Percentiles rank a stretch among this genome's conserved stretches.
Evolutionary conservation across 2,113 vertebrate genomes (phyloP).

Genomic region (Pelodiscus sinensis): DNA sequence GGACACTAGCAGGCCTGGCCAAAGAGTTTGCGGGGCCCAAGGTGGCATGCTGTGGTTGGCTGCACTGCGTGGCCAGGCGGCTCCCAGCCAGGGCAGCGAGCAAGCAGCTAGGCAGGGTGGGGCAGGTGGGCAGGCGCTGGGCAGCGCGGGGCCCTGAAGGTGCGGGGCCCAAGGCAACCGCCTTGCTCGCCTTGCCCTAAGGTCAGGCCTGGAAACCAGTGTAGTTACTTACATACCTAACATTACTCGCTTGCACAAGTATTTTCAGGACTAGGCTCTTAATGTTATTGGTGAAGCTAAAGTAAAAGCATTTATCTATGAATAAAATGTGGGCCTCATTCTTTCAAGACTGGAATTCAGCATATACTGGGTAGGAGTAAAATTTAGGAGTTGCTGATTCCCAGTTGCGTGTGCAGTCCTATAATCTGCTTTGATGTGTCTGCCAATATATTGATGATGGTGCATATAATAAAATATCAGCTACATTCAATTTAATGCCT

Average conservation of each 20-base stretch:
- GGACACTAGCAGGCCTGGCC: too few relatives aligned
- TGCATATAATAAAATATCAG: neutral
- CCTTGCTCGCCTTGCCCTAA: too few relatives aligned
- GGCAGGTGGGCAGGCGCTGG: too few relatives aligned
- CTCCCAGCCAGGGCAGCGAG: too few relatives aligned
- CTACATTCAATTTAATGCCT: neutral
- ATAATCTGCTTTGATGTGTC: neutral
- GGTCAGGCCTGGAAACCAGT: neutral
- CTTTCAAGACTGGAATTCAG: neutral
- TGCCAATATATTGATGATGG: neutral
- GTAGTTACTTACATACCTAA: neutral
- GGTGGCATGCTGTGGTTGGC: too few relatives aligned
- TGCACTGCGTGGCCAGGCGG: too few relatives aligned
- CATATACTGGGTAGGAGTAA: neutral
- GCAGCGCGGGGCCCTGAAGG: too few relatives aligned
- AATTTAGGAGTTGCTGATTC: neutral
- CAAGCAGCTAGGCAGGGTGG: too few relatives aligned
- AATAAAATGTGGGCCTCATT: neutral
- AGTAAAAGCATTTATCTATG: neutral
- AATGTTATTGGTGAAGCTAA: neutral
- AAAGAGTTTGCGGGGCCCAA: too few relatives aligned
- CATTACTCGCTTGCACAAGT: neutral
- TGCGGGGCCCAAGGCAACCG: too few relatives aligned
- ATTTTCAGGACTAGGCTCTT: neutral
- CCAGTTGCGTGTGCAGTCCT: fast-evolving